Evolutionary conservation across 2,888 invertebrate genomes (phyloP).

Genomic region (Choreutis nemorana): DNA sequence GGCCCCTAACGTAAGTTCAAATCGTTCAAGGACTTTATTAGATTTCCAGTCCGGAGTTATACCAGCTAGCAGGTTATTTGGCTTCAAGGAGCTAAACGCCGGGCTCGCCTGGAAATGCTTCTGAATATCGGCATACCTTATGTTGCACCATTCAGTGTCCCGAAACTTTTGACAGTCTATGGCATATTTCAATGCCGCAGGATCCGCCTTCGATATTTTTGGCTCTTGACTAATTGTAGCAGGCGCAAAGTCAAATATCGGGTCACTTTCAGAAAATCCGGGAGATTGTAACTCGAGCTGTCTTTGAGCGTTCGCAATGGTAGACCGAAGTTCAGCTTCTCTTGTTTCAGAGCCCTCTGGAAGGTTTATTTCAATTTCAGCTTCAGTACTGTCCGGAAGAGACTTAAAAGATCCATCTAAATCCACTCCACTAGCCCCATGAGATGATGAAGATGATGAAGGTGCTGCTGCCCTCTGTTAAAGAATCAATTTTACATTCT

Average conservation of each 20-base stretch:
- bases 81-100: neutral
- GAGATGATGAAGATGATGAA: neutral
- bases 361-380: neutral
- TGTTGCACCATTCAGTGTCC: neutral
- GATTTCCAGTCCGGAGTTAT: conserved; percentile 1
- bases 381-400: neutral
- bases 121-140: neutral
- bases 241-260: neutral
- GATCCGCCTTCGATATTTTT: neutral
- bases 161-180: conserved; percentile 7
- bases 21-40: neutral
- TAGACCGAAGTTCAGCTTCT: neutral
- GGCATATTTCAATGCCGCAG: conserved; percentile 2
- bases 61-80: neutral
- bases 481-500: neutral
- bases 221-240: neutral
- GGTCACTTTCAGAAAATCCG: no score
- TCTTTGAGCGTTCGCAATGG: neutral
- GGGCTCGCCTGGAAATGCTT: conserved; percentile 1
- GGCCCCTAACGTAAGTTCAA: conserved; percentile 1
- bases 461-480: neutral
- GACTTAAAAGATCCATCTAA: neutral
- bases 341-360: neutral
- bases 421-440: neutral
- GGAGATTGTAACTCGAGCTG: neutral